These are phyloP conservation scores for Ceratitis capitata DNA, from an alignment of 1,140 invertebrate genomes.

Conservation along the genomic window DNA sequence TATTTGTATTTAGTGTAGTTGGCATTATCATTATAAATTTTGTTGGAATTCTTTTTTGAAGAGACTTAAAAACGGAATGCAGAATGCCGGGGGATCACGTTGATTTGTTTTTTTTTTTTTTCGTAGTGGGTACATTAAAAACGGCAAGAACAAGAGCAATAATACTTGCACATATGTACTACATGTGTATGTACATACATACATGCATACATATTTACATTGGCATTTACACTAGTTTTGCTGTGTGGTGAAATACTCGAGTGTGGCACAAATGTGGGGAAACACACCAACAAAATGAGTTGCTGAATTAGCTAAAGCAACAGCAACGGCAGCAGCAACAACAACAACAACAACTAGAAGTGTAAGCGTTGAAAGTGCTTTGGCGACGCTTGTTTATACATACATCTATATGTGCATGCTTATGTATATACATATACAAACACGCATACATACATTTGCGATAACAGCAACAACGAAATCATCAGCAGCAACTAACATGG, in stretches of 20 bases:
- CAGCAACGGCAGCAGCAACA: neutral
- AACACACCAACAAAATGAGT: neutral
- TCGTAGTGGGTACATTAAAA: neutral
- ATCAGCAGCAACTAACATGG: conserved; percentile 4
- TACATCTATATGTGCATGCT: no score
- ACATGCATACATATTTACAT: no score
- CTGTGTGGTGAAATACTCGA: neutral
- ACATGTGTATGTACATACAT: no score
- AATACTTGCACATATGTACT: neutral
- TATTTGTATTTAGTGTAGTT: neutral
- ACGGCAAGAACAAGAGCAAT: neutral
- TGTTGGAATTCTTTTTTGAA: no score
- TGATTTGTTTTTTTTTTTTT: neutral
- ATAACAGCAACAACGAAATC: neutral
- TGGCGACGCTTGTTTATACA: neutral
- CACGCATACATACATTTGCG: no score
- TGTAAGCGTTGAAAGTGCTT: neutral
- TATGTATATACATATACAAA: no score
- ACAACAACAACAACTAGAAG: neutral
- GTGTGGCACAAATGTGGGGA: neutral
- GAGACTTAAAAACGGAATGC: neutral
- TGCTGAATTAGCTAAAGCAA: neutral
- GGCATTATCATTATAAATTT: no score
- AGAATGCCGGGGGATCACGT: neutral
- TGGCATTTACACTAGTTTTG: neutral